Percentiles rank a stretch among this genome's conserved stretches.
These are phyloP conservation scores for Lepilemur septentrionalis DNA, from an alignment of 2,797 vertebrate genomes.

Conservation along the genomic window DNA sequence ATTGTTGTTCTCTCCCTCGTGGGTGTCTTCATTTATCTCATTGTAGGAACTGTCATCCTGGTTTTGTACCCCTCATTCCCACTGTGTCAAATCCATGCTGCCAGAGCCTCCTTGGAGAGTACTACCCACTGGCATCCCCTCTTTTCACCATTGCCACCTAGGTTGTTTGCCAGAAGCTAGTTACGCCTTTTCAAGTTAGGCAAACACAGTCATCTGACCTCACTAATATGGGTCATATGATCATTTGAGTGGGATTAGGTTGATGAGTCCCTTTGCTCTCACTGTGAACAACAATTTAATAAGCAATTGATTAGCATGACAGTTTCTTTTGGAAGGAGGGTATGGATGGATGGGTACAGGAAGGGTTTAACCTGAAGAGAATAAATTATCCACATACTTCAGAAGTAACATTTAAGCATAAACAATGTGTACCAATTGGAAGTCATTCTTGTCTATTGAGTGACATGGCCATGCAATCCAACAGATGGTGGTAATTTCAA, in stretches of 20 bases:
- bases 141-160: conserved; percentile 33
- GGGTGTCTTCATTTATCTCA: conserved; percentile 62
- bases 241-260: neutral
- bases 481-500: conserved; percentile 23
- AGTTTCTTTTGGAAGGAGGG: neutral
- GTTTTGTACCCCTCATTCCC: conserved; percentile 39
- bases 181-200: conserved; percentile 14
- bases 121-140: neutral
- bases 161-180: neutral
- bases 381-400: neutral
- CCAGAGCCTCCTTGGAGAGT: neutral
- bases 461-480: neutral
- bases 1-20: conserved; percentile 33
- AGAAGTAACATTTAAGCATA: conserved; percentile 27
- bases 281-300: neutral
- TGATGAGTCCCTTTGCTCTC: neutral
- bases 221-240: neutral
- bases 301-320: neutral
- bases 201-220: conserved; percentile 1
- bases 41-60: conserved; percentile 35
- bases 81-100: neutral
- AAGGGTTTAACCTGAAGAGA: conserved; percentile 4
- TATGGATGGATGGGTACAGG: neutral
- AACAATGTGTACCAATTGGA: conserved; percentile 3
- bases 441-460: neutral